A percentile compares a stretch with the other conserved stretches of the same genome.
These are phyloP conservation scores for Eustalomyia histrio DNA, from an alignment of 2,888 invertebrate genomes.

Conservation along the genomic window DNA sequence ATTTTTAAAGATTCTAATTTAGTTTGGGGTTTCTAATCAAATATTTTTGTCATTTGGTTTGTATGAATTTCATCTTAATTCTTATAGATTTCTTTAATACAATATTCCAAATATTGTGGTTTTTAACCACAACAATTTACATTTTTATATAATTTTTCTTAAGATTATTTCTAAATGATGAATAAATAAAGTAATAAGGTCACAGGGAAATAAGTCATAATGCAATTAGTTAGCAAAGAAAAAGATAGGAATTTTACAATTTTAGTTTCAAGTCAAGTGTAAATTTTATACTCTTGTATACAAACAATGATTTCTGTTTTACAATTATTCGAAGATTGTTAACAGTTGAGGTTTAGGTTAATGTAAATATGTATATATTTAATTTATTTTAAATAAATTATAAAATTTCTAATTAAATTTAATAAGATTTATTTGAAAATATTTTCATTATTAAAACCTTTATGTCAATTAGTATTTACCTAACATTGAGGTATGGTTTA, in stretches of 20 bases:
- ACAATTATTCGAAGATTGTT: too few relatives aligned
- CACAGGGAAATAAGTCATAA: neutral
- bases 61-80: neutral
- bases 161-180: neutral
- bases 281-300: neutral
- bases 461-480: neutral
- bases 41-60: neutral
- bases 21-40: neutral
- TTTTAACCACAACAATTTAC: neutral
- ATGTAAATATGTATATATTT: neutral
- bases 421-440: constrained; percentile 11
- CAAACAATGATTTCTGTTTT: neutral
- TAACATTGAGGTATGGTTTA: neutral
- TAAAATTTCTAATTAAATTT: neutral
- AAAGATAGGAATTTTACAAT: neutral
- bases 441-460: neutral
- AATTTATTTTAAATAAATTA: constrained; percentile 1
- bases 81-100: neutral
- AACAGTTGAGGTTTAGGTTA: neutral
- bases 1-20: neutral
- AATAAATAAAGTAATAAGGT: neutral
- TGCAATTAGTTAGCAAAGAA: neutral
- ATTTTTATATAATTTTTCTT: neutral
- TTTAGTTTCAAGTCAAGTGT: neutral
- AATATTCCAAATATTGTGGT: neutral